A percentile compares a stretch with the other conserved stretches of the same genome.
Conservation (phyloP, 2,113 vertebrate species). For the Gopherus evgoodei region DNA sequence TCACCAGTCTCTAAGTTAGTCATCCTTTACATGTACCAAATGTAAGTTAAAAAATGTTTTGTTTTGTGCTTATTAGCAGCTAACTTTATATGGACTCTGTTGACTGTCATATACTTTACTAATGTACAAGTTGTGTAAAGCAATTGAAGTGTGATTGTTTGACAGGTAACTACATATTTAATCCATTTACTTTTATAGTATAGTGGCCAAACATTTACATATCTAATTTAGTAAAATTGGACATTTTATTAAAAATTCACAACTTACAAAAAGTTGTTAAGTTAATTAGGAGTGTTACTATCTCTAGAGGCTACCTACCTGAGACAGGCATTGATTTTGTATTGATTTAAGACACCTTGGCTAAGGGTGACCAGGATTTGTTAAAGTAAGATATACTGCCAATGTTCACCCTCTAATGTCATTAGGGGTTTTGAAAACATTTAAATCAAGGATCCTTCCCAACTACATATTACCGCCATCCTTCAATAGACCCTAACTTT, state of each 20-base stretch:
- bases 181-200: neutral
- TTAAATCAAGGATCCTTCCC: conserved; percentile 20
- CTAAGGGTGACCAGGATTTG: neutral
- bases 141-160: neutral
- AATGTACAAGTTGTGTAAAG: neutral
- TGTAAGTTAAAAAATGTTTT: neutral
- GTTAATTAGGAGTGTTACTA: neutral
- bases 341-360: neutral
- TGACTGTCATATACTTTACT: rapidly evolving
- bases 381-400: neutral
- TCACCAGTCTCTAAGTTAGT: neutral
- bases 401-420: conserved; percentile 13
- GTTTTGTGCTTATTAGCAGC: neutral
- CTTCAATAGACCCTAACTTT: neutral
- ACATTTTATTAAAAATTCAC: neutral
- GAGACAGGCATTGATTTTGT: conserved; percentile 28
- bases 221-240: neutral
- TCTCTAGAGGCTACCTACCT: neutral
- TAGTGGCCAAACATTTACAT: neutral
- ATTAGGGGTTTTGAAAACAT: conserved; percentile 11
- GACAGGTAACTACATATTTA: neutral
- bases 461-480: neutral
- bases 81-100: neutral
- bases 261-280: neutral
- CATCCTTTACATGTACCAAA: neutral